Base-by-base conservation (phyloP, 2,113 vertebrate species). In the Lycocorax pyrrhopterus region DNA sequence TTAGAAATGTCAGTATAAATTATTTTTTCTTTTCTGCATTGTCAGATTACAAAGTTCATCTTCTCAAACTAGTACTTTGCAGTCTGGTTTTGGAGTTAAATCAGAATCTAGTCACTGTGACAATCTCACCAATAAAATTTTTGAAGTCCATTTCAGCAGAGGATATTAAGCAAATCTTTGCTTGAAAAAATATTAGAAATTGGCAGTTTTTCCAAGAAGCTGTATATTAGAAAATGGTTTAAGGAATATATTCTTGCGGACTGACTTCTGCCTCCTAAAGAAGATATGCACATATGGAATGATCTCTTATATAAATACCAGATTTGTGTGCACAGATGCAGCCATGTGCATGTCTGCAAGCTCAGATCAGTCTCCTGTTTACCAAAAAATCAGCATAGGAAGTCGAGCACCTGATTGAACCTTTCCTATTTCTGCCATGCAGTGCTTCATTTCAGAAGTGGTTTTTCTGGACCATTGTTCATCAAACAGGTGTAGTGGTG, bases 281-380 rank as follows among this genome's bases (percentile, higher is more conserved):
- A 84, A 32, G 33, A 30, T 26, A 53, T n/a, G 55, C 72, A 89
- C 55, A 74, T 93, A 89, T 67, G 69, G 55, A 77, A 84, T n/a
- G 16, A 73, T 79, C 51, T 93, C 22, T 91, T 71, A 41, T 29
- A 73, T n/a, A 96, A 94, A 96, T 82, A 93, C 33, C 69, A 92
- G 69, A 84, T 95, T 93, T 95, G 82, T 89, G 83, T 92, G 51
- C 79, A 89, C 72, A 95, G 94, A 82, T 89, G 91, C 43, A 87
- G 81, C 33, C 32, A 0, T n/a, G 74, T 67, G 59, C 29, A 6
- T 5, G 20, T 52, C 35, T 93, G 63, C 35, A 80, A 89, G 71
- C 62, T 81, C 72, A 71, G 27, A 58, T 39, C 37, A 81, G 56
- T 22, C 53, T 88, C 69, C 69, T 63, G 27, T 3, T 88, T 92